These are phyloP conservation scores for Spodoptera littoralis DNA, from an alignment of 2,888 invertebrate species.

Conservation along the genomic window DNA sequence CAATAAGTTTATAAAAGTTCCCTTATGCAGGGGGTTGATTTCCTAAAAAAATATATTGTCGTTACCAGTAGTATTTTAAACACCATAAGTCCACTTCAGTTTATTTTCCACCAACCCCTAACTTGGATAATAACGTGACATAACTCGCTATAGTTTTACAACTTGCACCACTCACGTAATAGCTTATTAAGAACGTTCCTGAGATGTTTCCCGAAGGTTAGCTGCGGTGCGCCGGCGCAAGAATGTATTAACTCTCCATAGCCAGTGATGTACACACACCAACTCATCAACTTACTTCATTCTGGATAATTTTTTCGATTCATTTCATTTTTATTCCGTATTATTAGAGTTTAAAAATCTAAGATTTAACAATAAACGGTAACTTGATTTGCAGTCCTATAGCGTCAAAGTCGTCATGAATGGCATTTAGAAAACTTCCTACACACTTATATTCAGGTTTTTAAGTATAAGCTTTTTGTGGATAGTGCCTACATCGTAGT, in stretches of 20 bases:
- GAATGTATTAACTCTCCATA: constrained; percentile 65
- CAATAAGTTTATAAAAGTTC: too few relatives aligned
- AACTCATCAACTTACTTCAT: too few relatives aligned
- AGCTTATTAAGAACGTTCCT: constrained; percentile 70
- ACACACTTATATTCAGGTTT: background rate
- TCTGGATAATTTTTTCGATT: too few relatives aligned
- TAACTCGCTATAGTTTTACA: constrained; percentile 4
- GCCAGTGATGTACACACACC: constrained; percentile 6
- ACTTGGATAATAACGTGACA: too few relatives aligned
- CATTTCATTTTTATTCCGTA: too few relatives aligned
- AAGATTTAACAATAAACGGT: too few relatives aligned
- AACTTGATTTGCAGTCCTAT: background rate
- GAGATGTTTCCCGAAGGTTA: constrained; percentile 67
- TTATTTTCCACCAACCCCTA: too few relatives aligned
- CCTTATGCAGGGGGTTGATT: too few relatives aligned
- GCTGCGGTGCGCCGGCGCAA: constrained; percentile 47
- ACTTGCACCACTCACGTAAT: constrained; percentile 48
- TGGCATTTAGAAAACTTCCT: background rate
- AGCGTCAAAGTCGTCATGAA: constrained; percentile 35
- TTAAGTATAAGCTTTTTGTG: constrained; percentile 15
- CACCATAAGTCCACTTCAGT: too few relatives aligned
- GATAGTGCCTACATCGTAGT: background rate
- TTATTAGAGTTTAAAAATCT: too few relatives aligned
- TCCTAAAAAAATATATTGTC: too few relatives aligned
- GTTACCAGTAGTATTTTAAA: too few relatives aligned